These are phyloP conservation scores for Pyralis farinalis DNA, from an alignment of 2,888 invertebrate species.

Conservation along the genomic window DNA sequence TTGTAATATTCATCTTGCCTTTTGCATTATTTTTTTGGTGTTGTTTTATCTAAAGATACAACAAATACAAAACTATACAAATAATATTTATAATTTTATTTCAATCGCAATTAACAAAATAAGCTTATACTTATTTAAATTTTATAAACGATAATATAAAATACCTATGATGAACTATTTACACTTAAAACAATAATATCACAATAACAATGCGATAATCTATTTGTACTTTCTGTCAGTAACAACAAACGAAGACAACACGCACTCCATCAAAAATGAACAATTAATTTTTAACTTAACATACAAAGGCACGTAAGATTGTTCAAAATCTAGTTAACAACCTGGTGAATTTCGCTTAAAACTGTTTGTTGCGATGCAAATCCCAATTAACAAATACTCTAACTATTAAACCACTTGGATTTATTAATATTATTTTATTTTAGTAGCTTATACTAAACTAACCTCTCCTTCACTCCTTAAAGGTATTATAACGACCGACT, in stretches of 20 bases:
- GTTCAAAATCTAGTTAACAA: constrained; percentile 9
- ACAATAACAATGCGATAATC: constrained; percentile 45
- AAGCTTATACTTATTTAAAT: constrained; percentile 13
- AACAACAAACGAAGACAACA: constrained; percentile 30
- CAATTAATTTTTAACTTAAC: constrained; percentile 11
- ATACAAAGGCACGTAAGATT: constrained; percentile 38
- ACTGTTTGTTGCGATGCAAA: not conserved
- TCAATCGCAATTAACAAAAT: constrained; percentile 38
- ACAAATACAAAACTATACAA: no score
- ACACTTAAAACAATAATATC: constrained; percentile 29
- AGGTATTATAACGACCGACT: constrained; percentile 47
- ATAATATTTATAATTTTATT: constrained; percentile 26
- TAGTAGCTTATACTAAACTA: constrained; percentile 38
- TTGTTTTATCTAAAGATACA: no score
- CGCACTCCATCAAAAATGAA: constrained; percentile 16
- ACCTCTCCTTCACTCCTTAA: constrained; percentile 63
- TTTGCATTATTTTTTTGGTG: no score
- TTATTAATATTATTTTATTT: constrained; percentile 28
- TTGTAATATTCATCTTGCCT: no score
- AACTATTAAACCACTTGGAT: constrained; percentile 42
- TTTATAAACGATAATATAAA: constrained; percentile 12
- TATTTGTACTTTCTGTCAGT: constrained; percentile 65
- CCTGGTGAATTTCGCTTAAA: not conserved
- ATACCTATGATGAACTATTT: constrained; percentile 17
- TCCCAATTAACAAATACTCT: not conserved